Evolutionary conservation across 2,113 vertebrate species (phyloP).

Genomic region (Carassius auratus): DNA sequence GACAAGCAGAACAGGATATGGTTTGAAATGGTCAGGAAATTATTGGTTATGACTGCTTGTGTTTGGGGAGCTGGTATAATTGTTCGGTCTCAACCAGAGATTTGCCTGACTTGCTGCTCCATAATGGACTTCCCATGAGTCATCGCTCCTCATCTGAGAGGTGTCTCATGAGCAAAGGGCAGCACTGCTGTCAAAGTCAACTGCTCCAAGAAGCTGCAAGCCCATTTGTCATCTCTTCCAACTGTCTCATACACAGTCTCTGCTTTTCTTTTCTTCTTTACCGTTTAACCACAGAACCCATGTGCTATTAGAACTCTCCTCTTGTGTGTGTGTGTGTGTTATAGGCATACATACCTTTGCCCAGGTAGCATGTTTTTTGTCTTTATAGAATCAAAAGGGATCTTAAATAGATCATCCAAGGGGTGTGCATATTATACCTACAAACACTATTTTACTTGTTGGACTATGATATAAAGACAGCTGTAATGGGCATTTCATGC

Average conservation of each 20-base stretch:
- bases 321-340: too few relatives aligned
- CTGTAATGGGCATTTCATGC: constrained; percentile 2
- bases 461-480: neutral
- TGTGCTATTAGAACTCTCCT: neutral
- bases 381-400: too few relatives aligned
- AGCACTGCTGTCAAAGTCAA: constrained; percentile 15
- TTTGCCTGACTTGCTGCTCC: constrained; percentile 44
- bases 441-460: neutral
- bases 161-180: constrained; percentile 42
- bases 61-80: constrained; percentile 47
- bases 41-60: constrained; percentile 15
- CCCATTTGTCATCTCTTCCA: neutral
- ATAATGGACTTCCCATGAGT: constrained; percentile 51
- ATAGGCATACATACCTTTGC: too few relatives aligned
- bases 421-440: neutral
- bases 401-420: neutral
- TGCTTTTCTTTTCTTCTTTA: neutral
- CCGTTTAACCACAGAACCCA: constrained; percentile 1
- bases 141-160: constrained; percentile 43
- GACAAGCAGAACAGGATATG: constrained; percentile 1
- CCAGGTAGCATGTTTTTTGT: too few relatives aligned
- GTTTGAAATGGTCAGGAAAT: constrained; percentile 2
- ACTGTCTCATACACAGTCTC: neutral
- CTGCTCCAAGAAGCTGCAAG: neutral
- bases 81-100: constrained; percentile 49